Base-by-base conservation (phyloP, 2,888 invertebrate species). In the Brachyptera putata region DNA sequence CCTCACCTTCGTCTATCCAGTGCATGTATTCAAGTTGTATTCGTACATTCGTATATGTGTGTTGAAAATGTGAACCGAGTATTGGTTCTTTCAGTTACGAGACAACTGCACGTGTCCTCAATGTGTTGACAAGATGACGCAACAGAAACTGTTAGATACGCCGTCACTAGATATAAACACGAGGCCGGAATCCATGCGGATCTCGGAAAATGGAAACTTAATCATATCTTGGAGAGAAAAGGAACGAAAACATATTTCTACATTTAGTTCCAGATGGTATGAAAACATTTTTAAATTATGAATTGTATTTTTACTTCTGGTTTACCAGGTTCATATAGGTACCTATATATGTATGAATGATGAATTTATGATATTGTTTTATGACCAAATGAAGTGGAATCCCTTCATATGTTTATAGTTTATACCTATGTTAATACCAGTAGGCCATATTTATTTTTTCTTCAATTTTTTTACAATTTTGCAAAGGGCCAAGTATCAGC, bases 111-210 rank as follows among this genome's bases (percentile, higher is more conserved):
- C 66, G 58, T 71, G 70, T 53, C 36, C 65, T 16, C 16, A 26
- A 7, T 71, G 70, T 57, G 63, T 70, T 22, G 69, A 70, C 61
- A 39, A 60, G 16, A 65, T 66, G 55, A 70, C 70, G 14, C 65
- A 65, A 13, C 70, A 71, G 61, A 71, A 70, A 58, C 59, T 70
- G 7, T 61, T 71, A 30, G 70, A 71, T 60, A 68, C 69, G 14
- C 66, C 68, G 14, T 43, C 65, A 1, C 48, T 72, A 24, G 67
- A 71, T 61, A 64, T 70, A 13, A 67, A 67, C 56, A 65, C 69
- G n/a, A 66, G 66, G 48, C 71, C 72, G 1, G 64, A 64, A 37
- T 64, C 68, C 0, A 65, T 71, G 26, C 48, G 62, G 46, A 66
- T 72, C 14, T 68, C 68, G 46, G 66, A 64, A 13, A 56, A 63